Evolutionary conservation across 2,888 invertebrate species (phyloP).

Genomic region (Gryllus longicercus): DNA sequence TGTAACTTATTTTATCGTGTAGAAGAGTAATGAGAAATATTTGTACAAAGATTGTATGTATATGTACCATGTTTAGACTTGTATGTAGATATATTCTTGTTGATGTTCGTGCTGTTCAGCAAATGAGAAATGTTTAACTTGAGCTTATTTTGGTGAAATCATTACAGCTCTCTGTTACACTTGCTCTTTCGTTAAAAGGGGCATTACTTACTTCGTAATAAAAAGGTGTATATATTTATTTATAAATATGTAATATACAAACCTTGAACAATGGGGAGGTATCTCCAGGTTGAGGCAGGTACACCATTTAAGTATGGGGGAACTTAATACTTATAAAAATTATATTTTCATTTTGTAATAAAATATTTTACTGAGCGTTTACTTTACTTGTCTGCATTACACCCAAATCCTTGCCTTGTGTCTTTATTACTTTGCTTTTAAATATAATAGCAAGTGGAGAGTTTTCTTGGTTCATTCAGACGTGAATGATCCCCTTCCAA

Average conservation of each 20-base stretch:
- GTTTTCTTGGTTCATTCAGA: too few species aligned
- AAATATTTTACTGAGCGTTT: constrained; percentile 17
- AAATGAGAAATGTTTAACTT: background rate
- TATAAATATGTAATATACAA: constrained; percentile 20
- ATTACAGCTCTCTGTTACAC: background rate
- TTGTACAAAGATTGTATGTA: constrained; percentile 1
- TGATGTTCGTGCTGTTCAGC: background rate
- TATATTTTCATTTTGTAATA: constrained; percentile 3
- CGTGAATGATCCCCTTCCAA: too few species aligned
- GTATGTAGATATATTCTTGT: background rate
- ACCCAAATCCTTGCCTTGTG: too few species aligned
- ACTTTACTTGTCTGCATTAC: background rate
- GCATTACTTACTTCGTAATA: background rate
- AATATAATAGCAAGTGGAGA: too few species aligned
- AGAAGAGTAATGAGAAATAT: background rate
- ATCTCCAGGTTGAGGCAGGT: constrained; percentile 2
- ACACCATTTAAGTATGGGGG: background rate
- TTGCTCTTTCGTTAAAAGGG: constrained; percentile 17
- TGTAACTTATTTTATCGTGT: background rate
- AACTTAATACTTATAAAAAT: background rate
- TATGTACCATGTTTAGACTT: background rate
- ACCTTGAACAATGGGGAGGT: constrained; percentile 3
- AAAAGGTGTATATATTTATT: constrained; percentile 19
- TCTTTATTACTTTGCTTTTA: too few species aligned
- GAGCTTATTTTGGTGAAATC: background rate